A percentile compares a stretch with the other conserved stretches of the same genome.
Conservation (phyloP, 2,113 vertebrate genomes). For the Poeciliopsis occidentalis region DNA sequence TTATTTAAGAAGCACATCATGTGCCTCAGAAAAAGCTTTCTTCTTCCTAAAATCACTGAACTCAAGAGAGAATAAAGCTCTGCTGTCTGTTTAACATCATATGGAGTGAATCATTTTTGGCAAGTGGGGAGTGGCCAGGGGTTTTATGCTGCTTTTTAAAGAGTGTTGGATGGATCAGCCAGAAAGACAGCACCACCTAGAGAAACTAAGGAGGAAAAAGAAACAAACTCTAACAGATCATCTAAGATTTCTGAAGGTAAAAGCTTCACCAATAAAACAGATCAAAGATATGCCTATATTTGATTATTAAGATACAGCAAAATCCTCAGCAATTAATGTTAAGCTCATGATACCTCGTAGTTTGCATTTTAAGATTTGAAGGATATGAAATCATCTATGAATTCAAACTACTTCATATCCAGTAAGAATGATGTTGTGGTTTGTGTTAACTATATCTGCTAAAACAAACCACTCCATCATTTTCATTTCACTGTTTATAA, state of each 20-base stretch:
- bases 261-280: not conserved
- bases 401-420: no score
- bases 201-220: constrained; percentile 4
- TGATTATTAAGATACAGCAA: no score
- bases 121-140: no score
- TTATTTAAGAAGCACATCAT: not conserved
- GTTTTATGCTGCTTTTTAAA: not conserved
- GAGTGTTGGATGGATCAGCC: not conserved
- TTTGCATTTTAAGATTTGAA: not conserved
- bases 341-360: not conserved
- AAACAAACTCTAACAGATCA: not conserved
- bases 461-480: not conserved
- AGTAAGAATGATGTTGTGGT: no score
- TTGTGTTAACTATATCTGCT: no score
- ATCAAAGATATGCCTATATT: not conserved
- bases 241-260: not conserved
- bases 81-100: not conserved
- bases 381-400: no score
- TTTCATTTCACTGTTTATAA: not conserved
- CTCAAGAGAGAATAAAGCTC: not conserved
- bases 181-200: constrained; percentile 21
- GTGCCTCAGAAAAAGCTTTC: not conserved
- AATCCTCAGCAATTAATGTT: not conserved
- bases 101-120: not conserved
- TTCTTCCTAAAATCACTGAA: not conserved